Conservation (phyloP, 2,888 invertebrate species). For the Nephrotoma flavescens region DNA sequence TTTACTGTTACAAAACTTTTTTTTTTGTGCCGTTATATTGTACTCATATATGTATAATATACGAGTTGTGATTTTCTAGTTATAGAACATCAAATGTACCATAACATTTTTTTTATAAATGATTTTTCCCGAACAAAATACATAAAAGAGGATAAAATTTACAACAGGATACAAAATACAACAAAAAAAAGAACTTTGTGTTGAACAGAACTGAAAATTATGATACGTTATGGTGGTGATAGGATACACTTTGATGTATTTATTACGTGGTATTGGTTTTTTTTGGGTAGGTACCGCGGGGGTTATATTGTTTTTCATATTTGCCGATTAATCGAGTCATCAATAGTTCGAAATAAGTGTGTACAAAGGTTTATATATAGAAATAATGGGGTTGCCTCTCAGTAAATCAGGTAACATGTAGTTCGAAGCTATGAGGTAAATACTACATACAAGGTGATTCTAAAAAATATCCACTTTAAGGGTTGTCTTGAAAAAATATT, state of each 20-base stretch:
- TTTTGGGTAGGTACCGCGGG: background rate
- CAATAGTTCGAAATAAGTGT: too few species aligned
- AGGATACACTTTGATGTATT: background rate
- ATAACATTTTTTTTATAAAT: background rate
- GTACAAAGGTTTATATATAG: too few species aligned
- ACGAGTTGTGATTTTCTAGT: background rate
- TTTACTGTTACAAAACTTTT: background rate
- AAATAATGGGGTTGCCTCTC: too few species aligned
- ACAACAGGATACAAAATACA: background rate
- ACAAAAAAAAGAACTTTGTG: background rate
- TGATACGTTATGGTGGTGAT: background rate
- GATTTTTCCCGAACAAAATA: background rate
- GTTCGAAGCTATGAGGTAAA: too few species aligned
- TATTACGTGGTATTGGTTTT: background rate
- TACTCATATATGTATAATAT: background rate
- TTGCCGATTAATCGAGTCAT: too few species aligned
- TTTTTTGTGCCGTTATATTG: background rate
- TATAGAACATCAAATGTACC: background rate
- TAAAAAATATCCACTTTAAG: too few species aligned
- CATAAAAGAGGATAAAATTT: background rate
- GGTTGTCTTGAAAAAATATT: too few species aligned
- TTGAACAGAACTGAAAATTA: background rate
- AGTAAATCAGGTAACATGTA: too few species aligned
- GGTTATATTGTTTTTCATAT: too few species aligned
- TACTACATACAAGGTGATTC: too few species aligned